These are phyloP conservation scores for Galerucella pusilla DNA, from an alignment of 2,888 invertebrate species.

Conservation along the genomic window DNA sequence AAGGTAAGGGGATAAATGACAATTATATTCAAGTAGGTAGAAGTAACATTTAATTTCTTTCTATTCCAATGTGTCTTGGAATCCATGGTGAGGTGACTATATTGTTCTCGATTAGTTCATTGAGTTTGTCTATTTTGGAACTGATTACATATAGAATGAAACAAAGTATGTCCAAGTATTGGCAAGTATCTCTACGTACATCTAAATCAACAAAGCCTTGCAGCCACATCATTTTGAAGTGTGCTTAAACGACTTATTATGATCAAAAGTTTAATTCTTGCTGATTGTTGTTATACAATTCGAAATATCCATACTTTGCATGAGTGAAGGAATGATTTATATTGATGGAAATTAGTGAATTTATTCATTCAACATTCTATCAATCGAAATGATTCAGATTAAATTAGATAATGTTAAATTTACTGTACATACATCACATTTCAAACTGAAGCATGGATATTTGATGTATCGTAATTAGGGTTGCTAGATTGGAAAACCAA, in stretches of 20 bases:
- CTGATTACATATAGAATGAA: too few species aligned
- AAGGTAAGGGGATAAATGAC: too few species aligned
- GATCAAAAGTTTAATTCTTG: slow-evolving; percentile 10
- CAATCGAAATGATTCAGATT: background rate
- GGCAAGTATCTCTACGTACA: background rate
- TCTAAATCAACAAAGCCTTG: background rate
- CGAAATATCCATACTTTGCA: slow-evolving; percentile 16
- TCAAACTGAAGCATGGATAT: background rate
- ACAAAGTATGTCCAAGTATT: too few species aligned
- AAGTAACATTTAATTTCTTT: too few species aligned
- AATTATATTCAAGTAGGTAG: too few species aligned
- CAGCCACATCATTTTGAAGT: background rate
- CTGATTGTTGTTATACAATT: slow-evolving; percentile 2
- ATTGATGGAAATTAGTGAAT: slow-evolving; percentile 19
- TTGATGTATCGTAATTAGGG: background rate
- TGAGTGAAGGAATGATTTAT: slow-evolving; percentile 17
- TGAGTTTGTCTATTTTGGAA: too few species aligned
- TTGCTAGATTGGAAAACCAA: too few species aligned
- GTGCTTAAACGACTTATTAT: background rate
- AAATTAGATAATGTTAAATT: background rate
- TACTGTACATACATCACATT: background rate
- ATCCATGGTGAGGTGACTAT: too few species aligned
- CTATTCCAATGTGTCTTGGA: too few species aligned
- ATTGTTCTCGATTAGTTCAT: too few species aligned
- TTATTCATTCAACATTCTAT: slow-evolving; percentile 7